Percentiles rank a stretch among this genome's conserved stretches.
Evolutionary conservation across 2,113 vertebrate species (phyloP).

Genomic region (Orycteropus afer): DNA sequence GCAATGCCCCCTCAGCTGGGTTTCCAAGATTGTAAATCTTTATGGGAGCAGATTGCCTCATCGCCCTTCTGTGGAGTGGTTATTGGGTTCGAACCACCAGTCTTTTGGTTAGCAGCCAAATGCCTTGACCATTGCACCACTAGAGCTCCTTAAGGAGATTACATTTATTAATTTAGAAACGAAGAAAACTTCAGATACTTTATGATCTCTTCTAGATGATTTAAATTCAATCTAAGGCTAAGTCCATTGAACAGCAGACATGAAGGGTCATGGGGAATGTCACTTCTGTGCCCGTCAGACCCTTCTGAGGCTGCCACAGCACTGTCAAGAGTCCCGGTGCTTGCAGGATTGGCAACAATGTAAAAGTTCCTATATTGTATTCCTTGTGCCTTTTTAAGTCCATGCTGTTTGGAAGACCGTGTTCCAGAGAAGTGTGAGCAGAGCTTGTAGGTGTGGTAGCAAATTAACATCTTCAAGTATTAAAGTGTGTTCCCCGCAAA

Average conservation of each 20-base stretch:
- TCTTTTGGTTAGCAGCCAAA: no score
- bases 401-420: not conserved
- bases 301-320: not conserved
- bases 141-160: no score
- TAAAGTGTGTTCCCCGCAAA: not conserved
- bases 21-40: no score
- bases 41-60: no score
- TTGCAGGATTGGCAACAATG: not conserved
- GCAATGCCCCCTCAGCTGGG: no score
- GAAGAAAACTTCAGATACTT: not conserved
- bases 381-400: not conserved
- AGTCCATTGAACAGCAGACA: no score
- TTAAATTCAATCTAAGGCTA: not conserved
- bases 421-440: not conserved
- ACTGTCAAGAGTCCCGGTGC: not conserved
- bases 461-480: not conserved
- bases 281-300: not conserved
- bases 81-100: no score
- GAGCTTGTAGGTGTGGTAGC: not conserved
- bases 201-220: not conserved
- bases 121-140: no score
- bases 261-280: not conserved
- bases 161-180: not conserved
- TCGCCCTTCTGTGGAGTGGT: no score
- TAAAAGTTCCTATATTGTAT: not conserved